Evolutionary conservation across 2,888 invertebrate genomes (phyloP), one percentile per base, ranked within the genome.

Genomic region (Aleiodes testaceus): DNA sequence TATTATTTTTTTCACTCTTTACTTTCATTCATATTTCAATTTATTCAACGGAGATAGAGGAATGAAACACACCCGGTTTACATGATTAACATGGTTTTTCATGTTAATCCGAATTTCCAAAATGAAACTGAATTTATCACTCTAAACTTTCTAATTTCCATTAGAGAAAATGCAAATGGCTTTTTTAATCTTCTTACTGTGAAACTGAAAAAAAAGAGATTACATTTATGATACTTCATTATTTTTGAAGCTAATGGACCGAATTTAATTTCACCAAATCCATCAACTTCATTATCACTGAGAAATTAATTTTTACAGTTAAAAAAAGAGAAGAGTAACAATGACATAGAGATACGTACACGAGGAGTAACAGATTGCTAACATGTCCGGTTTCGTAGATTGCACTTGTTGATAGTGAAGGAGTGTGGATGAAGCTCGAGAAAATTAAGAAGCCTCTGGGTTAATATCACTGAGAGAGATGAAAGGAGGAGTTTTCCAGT

Each of bases 301-400:
- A 47, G 7, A 47, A 7, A 7, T 14, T 14, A 14, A 47, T 47
- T 47, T 47, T 14, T 47, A 26, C 6, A 36, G 6, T 36, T 11
- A 2, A 36, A 11, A 36, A 36, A 9, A 1, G 2, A 9, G 36
- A 36, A 6, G 7, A 36, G 36, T 36, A 36, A 6, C 11, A 6
- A 36, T 36, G 9, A 11, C 36, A 36, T 22, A 12, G 4, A 42
- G 52, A 55, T 66, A 65, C 22, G 7, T 67, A 67, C 11, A 49
- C 16, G 53, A 65, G 64, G 72, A 70, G 72, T 78, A 79, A 81
- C 78, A 77, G 80, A 81, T 80, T 78, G 76, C 78, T 75, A 66
- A 78, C 78, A 77, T 77, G 76, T 75, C 70, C 77, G 74, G 75
- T 79, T 79, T 79, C 78, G 75, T 69, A 74, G 78, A 81, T 81